Base-by-base conservation (phyloP, 2,113 vertebrate species). In the Regulus satrapa region DNA sequence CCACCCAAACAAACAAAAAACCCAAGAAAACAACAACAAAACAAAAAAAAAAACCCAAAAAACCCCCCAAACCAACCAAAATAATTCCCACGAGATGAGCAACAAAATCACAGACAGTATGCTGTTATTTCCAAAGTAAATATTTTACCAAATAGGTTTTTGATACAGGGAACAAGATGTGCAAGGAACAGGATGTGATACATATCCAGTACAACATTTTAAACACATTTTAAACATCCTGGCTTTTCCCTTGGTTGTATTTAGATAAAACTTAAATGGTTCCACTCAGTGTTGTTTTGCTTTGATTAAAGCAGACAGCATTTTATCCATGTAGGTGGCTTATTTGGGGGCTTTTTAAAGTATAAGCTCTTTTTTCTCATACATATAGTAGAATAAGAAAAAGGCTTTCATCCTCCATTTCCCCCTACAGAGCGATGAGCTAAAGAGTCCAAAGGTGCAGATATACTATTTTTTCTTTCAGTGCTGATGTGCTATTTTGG, bases 71-170 rank as follows among this genome's bases (percentile, higher is more conserved):
- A n/a, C n/a, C n/a, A n/a, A n/a, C 45, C 5, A 6, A n/a, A 52
- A 48, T 18, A 29, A 25, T 55, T 20, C 13, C 16, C 29, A 14
- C 62, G 69, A 67, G 32, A 54, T 36, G 28, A 79, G 51, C 63
- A 76, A 24, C 34, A 77, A 82, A 92, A 85, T 87, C 38, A 63
- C 38, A 73, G 69, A 64, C 69, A 75, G 23, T 54, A 73, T 66
- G 36, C 54, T 0, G 2, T 62, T 85, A 76, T 82, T 95, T 95
- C 49, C 75, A 85, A 93, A 94, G 82, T 76, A 87, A 95, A 79
- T 94, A 82, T 91, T 95, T 94, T 88, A 75, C 69, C 31, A 66
- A 69, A 85, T 51, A 85, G 61, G 31, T 62, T 95, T 92, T 82
- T 93, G 58, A 59, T 79, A 73, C 26, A 43, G 62, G 78, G 75